Conservation (phyloP, 1,140 invertebrate species). For the Solenopsis invicta region DNA sequence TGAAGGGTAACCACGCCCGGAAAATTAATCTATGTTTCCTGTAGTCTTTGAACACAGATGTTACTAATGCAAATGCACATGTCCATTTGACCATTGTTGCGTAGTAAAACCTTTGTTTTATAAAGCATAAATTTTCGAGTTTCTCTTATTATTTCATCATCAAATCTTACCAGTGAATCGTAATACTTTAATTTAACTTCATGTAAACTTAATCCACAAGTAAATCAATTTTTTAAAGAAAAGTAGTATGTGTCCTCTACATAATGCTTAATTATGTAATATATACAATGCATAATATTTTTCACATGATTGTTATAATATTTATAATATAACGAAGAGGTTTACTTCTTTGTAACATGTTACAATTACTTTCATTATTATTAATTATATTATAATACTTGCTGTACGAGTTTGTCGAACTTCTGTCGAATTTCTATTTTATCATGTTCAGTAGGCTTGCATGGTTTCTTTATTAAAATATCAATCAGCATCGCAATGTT, state of each 20-base stretch:
- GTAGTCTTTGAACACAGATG: conserved; percentile 55
- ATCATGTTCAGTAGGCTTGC: conserved; percentile 22
- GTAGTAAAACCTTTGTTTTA: conserved; percentile 55
- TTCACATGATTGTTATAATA: conserved; percentile 9
- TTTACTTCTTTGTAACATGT: background rate
- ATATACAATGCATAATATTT: background rate
- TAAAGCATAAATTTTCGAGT: conserved; percentile 5
- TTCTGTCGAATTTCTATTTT: conserved; percentile 67
- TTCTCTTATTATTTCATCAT: background rate
- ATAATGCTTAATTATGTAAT: background rate
- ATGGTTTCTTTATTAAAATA: conserved; percentile 59
- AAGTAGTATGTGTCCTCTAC: background rate
- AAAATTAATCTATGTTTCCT: conserved; percentile 49
- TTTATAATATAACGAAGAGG: background rate
- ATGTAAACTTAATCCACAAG: background rate
- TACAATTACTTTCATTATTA: background rate
- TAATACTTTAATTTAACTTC: background rate
- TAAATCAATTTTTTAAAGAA: background rate
- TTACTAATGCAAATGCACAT: conserved; percentile 32
- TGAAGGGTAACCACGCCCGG: conserved; percentile 74
- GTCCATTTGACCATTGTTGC: conserved; percentile 52
- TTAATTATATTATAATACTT: conserved; percentile 27
- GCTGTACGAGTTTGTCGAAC: conserved; percentile 66
- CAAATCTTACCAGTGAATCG: background rate
- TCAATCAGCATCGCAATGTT: conserved; percentile 16